Conservation (phyloP, 2,113 vertebrate species). For the Callithrix jacchus region DNA sequence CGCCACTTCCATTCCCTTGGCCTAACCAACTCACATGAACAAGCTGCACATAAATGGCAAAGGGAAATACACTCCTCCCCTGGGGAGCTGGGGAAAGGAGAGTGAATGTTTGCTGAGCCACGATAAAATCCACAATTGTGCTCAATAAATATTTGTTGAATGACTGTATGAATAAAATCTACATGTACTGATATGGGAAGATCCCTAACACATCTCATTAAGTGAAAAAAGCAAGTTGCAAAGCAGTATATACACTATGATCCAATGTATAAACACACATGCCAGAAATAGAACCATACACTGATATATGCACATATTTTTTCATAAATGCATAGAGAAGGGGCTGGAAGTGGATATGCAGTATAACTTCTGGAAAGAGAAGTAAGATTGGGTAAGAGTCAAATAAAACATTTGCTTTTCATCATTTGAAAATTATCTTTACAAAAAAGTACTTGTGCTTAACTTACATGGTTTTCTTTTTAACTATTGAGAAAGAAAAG, state of each 20-base stretch:
- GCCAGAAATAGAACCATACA: slow-evolving; percentile 32
- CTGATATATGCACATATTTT: slow-evolving; percentile 41
- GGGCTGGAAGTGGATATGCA: background rate
- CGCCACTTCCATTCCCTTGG: background rate
- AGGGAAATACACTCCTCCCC: background rate
- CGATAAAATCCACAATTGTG: background rate
- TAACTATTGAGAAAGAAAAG: background rate
- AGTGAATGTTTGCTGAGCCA: slow-evolving; percentile 28
- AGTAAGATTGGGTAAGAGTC: background rate
- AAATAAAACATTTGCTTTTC: slow-evolving; percentile 28
- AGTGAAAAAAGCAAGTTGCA: slow-evolving; percentile 41
- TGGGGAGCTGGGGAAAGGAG: background rate
- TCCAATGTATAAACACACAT: slow-evolving; percentile 43
- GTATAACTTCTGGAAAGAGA: background rate
- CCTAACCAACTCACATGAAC: background rate
- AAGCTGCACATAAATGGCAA: background rate
- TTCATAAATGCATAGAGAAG: slow-evolving; percentile 50
- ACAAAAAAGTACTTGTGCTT: slow-evolving; percentile 14
- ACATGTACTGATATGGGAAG: background rate
- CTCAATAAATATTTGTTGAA: slow-evolving; percentile 7
- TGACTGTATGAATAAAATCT: slow-evolving; percentile 29
- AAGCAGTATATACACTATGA: slow-evolving; percentile 16
- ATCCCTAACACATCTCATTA: background rate
- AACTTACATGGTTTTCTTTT: background rate
- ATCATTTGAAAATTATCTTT: background rate